Percentiles rank a stretch among this genome's conserved stretches.
These are phyloP conservation scores for Drosophila pseudotalamancana DNA, from an alignment of 2,888 invertebrate genomes.

Conservation along the genomic window DNA sequence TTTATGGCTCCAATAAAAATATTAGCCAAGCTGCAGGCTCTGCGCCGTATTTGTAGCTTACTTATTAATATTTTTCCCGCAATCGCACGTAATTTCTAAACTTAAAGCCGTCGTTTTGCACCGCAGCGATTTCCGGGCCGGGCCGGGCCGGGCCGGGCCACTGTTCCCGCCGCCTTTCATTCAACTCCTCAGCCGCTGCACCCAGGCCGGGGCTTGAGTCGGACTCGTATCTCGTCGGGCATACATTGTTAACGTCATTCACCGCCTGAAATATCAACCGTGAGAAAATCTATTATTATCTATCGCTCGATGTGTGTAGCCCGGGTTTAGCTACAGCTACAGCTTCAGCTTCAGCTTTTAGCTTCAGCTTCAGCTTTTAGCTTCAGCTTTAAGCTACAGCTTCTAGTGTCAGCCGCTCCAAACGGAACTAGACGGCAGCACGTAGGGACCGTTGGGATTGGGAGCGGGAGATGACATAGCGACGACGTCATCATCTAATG, in stretches of 20 bases:
- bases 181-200: conserved; percentile 27
- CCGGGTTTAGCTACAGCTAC: conserved; percentile 37
- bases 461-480: conserved; percentile 53
- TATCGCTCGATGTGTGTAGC: conserved; percentile 63
- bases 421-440: conserved; percentile 74
- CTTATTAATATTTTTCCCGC: conserved; percentile 59
- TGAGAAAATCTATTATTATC: conserved; percentile 81
- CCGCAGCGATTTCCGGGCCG: conserved; percentile 75
- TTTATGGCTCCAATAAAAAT: conserved; percentile 69
- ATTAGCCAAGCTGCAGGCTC: conserved; percentile 55
- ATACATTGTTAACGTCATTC: conserved; percentile 81
- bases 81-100: conserved; percentile 75
- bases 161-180: neutral
- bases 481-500: conserved; percentile 66
- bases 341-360: neutral
- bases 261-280: conserved; percentile 77
- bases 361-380: conserved; percentile 47
- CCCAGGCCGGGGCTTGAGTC: conserved; percentile 31
- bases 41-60: conserved; percentile 59
- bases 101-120: conserved; percentile 62
- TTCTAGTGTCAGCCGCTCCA: conserved; percentile 53
- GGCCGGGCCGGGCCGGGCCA: conserved; percentile 63
- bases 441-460: conserved; percentile 57
- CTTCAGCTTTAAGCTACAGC: conserved; percentile 19
- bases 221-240: conserved; percentile 44